Percentiles rank a stretch among this genome's conserved stretches.
phyloP scores from a whole-genome alignment of 1,140 invertebrate species.

The Lycorma delicatula region DNA sequence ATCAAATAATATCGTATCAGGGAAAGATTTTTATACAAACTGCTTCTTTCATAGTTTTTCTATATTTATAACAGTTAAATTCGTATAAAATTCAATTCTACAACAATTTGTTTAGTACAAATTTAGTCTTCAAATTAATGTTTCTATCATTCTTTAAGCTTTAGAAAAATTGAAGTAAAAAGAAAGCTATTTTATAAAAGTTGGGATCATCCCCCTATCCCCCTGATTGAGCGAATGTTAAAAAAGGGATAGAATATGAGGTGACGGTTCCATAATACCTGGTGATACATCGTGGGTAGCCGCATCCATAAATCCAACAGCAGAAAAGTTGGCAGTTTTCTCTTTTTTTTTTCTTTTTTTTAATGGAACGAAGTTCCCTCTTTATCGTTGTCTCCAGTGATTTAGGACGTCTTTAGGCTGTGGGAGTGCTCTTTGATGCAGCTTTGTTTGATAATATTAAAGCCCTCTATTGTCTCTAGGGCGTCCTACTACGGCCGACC shows the following conservation, averaged over 20 bases:
- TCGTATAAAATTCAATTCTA: too few species aligned
- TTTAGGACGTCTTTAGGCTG: neutral
- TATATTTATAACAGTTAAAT: too few species aligned
- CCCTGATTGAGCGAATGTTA: neutral
- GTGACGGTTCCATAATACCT: neutral
- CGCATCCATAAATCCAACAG: neutral
- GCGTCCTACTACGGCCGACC: neutral
- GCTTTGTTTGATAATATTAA: slow-evolving; percentile 3
- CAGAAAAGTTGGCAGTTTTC: neutral
- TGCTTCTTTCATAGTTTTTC: too few species aligned
- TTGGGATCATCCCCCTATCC: too few species aligned
- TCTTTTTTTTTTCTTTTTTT: too few species aligned
- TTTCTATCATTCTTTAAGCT: too few species aligned
- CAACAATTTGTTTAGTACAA: too few species aligned
- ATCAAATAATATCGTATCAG: too few species aligned
- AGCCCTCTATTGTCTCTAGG: slow-evolving; percentile 1
- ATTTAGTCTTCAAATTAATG: too few species aligned
- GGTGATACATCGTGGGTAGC: neutral
- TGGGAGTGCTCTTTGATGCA: slow-evolving; percentile 1
- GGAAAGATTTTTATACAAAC: too few species aligned
- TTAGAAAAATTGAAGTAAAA: too few species aligned
- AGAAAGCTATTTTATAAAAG: too few species aligned
- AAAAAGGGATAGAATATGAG: neutral
- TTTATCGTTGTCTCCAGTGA: slow-evolving; percentile 1
- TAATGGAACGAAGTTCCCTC: neutral